These are phyloP conservation scores for Anhinga anhinga DNA, from an alignment of 2,113 vertebrate species.

Conservation along the genomic window DNA sequence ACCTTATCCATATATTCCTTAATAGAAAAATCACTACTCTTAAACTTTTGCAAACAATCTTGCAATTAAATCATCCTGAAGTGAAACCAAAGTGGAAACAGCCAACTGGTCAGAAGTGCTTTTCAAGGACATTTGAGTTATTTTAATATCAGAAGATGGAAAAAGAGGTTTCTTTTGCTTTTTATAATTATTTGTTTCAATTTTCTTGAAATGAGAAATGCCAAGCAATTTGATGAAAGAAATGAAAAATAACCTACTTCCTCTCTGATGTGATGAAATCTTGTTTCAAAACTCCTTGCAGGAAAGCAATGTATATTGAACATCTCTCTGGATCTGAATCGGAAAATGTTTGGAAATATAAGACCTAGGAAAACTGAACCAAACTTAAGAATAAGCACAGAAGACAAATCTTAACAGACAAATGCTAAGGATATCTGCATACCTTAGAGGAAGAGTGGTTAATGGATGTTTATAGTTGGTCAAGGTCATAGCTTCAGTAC, in stretches of 20 bases:
- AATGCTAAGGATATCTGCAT: not conserved
- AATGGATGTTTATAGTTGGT: not conserved
- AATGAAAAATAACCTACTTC: not conserved
- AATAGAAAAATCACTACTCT: not conserved
- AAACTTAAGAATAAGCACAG: not conserved
- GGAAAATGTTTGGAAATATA: not conserved
- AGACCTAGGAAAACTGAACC: not conserved
- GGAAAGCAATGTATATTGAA: not conserved
- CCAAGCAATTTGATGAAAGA: not conserved
- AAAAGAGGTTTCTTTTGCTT: not conserved
- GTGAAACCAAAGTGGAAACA: not conserved
- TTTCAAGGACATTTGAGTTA: not conserved
- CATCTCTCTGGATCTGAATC: not conserved
- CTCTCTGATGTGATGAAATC: not conserved
- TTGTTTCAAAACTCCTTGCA: not conserved
- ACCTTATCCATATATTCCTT: not conserved
- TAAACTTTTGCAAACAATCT: not conserved
- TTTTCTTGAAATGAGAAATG: not conserved
- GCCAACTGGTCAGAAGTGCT: not conserved
- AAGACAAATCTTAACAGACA: not conserved
- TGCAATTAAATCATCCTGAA: not conserved
- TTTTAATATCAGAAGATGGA: not conserved
- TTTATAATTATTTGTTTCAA: not conserved
- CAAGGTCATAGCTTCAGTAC: not conserved
- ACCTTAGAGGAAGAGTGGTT: not conserved